Evolutionary conservation across 2,888 invertebrate genomes (phyloP).

Genomic region (Tryphoninae sp.): DNA sequence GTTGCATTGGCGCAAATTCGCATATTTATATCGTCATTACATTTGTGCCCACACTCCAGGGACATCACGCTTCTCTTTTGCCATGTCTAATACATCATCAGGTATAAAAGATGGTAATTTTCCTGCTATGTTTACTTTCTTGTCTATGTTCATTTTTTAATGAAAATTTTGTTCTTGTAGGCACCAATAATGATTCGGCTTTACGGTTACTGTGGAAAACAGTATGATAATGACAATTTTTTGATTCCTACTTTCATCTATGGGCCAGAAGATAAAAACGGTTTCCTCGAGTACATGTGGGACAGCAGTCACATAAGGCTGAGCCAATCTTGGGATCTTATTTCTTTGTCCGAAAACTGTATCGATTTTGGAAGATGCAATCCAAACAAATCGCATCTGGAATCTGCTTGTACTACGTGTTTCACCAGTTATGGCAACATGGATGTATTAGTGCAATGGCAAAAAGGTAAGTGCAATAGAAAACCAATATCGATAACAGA

Average conservation of each 20-base stretch:
- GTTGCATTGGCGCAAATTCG: slow-evolving; percentile 73
- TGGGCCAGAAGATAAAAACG: slow-evolving; percentile 55
- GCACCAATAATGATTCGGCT: slow-evolving; percentile 75
- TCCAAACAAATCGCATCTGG: slow-evolving; percentile 41
- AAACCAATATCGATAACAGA: slow-evolving; percentile 27
- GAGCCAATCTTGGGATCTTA: slow-evolving; percentile 57
- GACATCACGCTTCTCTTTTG: slow-evolving; percentile 75
- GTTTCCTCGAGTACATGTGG: slow-evolving; percentile 75
- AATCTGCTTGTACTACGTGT: slow-evolving; percentile 66
- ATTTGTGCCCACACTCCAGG: slow-evolving; percentile 74
- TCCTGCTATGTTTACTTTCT: background rate
- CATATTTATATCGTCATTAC: slow-evolving; percentile 74
- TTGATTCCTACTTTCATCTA: slow-evolving; percentile 49
- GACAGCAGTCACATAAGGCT: slow-evolving; percentile 67
- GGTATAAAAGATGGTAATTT: slow-evolving; percentile 70
- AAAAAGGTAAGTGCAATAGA: slow-evolving; percentile 67
- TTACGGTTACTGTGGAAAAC: slow-evolving; percentile 68
- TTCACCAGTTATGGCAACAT: slow-evolving; percentile 71
- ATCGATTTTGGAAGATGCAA: slow-evolving; percentile 77
- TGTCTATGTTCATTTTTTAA: background rate
- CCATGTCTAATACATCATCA: slow-evolving; percentile 78
- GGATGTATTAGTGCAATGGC: slow-evolving; percentile 71
- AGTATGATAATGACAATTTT: slow-evolving; percentile 36
- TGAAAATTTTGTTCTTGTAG: slow-evolving; percentile 67
- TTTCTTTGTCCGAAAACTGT: slow-evolving; percentile 74